Evolutionary conservation across 1,140 invertebrate species (phyloP).

Genomic region (Conus betulinus): DNA sequence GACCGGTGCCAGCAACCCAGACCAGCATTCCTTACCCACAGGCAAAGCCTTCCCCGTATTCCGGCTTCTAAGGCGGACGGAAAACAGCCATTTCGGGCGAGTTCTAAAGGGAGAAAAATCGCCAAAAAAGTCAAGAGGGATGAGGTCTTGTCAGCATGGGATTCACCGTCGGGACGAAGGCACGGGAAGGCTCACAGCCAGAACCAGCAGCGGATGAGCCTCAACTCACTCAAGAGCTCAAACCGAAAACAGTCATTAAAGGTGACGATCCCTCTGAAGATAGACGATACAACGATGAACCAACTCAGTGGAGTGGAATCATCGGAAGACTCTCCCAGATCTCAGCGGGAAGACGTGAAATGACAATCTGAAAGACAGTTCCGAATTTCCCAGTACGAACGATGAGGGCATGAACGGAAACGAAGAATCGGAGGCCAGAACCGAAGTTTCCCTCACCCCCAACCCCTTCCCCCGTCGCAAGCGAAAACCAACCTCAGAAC

Average conservation of each 20-base stretch:
- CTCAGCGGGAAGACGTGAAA: not conserved
- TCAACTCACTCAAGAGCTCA: not conserved
- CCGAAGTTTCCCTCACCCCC: not conserved
- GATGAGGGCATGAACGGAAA: not conserved
- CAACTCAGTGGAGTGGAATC: not conserved
- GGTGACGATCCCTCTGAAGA: not conserved
- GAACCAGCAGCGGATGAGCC: not conserved
- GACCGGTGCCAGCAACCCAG: not conserved
- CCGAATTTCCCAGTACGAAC: not conserved
- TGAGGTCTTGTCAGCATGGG: not conserved
- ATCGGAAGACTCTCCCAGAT: not conserved
- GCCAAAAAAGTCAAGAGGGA: not conserved
- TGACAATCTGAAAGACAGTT: not conserved
- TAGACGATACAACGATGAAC: not conserved
- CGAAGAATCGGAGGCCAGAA: not conserved
- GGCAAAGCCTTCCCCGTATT: not conserved
- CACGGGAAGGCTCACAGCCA: not conserved
- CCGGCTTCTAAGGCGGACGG: not conserved
- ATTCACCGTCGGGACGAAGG: not conserved
- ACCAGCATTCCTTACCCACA: not conserved
- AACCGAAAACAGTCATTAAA: not conserved
- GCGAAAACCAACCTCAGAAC: not conserved
- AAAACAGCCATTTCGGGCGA: not conserved
- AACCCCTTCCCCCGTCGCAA: not conserved
- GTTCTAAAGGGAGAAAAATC: not conserved